Evolutionary conservation across 2,113 vertebrate species (phyloP).

Genomic region (Cephalopholis sonnerati): DNA sequence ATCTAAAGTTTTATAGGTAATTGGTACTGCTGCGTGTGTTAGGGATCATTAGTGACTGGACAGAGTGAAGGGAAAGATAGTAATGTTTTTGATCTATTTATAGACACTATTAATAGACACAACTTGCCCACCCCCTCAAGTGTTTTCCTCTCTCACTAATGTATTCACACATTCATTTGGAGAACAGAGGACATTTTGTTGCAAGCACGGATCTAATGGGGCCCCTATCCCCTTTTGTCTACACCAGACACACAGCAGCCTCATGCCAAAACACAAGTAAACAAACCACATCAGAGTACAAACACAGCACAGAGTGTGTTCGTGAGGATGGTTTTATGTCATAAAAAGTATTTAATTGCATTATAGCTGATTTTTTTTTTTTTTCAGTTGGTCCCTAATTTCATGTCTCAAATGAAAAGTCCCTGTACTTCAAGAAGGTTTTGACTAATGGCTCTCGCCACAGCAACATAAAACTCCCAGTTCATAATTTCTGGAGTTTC

Average conservation of each 20-base stretch:
- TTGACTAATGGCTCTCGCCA: not conserved
- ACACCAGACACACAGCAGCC: constrained; percentile 42
- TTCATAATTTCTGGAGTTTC: not conserved
- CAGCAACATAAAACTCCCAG: not conserved
- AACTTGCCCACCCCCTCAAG: constrained; percentile 29
- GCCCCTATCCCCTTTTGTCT: constrained; percentile 65
- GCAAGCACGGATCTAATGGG: constrained; percentile 60
- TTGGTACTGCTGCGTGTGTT: not conserved
- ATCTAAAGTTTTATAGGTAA: not conserved
- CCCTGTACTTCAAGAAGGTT: not conserved
- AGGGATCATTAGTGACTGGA: not conserved
- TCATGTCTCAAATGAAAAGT: not conserved
- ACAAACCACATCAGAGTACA: constrained; percentile 36
- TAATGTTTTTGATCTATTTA: constrained; percentile 69
- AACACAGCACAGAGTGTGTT: not conserved
- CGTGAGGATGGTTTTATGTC: not conserved
- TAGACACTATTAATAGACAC: constrained; percentile 65
- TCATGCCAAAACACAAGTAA: constrained; percentile 59
- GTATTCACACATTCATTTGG: constrained; percentile 61
- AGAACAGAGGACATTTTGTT: constrained; percentile 75
- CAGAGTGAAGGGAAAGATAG: not conserved
- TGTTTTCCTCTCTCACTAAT: constrained; percentile 60
- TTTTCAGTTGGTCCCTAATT: not conserved
- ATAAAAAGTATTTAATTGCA: not conserved
- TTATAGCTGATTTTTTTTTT: not conserved